Evolutionary conservation across 2,113 vertebrate genomes (phyloP).

Genomic region (Dicerorhinus sumatrensis): DNA sequence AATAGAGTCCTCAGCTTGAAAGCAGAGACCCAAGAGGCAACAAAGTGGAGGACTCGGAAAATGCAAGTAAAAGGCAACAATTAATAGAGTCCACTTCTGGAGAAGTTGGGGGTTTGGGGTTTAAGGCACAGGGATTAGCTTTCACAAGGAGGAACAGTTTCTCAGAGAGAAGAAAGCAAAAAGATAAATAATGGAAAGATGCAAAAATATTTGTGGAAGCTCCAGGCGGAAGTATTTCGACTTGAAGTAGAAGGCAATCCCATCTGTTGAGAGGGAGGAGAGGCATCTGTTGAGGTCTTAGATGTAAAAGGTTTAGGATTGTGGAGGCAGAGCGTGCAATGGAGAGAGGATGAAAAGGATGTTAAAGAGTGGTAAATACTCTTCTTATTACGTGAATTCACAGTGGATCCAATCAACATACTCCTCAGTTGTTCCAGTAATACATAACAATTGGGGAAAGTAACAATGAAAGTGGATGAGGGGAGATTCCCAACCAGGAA

Average conservation of each 20-base stretch:
- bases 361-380: not conserved
- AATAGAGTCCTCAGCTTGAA: not conserved
- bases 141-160: not conserved
- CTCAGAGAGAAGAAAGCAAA: slow-evolving; percentile 6
- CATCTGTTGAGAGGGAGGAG: not conserved
- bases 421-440: not conserved
- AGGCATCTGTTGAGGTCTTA: not conserved
- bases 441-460: not conserved
- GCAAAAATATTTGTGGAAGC: not conserved
- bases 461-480: not conserved
- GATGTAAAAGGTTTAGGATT: not conserved
- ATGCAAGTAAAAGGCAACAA: not conserved
- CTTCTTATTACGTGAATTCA: not conserved
- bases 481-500: not conserved
- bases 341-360: not conserved
- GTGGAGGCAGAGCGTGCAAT: not conserved
- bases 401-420: not conserved
- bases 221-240: not conserved
- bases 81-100: not conserved
- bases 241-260: not conserved
- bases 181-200: not conserved
- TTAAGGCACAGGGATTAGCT: not conserved
- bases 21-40: not conserved
- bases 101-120: not conserved
- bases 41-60: not conserved